Percentiles rank a stretch among this genome's conserved stretches.
Evolutionary conservation across 2,797 vertebrate genomes (phyloP).

Genomic region (Lacerta agilis): DNA sequence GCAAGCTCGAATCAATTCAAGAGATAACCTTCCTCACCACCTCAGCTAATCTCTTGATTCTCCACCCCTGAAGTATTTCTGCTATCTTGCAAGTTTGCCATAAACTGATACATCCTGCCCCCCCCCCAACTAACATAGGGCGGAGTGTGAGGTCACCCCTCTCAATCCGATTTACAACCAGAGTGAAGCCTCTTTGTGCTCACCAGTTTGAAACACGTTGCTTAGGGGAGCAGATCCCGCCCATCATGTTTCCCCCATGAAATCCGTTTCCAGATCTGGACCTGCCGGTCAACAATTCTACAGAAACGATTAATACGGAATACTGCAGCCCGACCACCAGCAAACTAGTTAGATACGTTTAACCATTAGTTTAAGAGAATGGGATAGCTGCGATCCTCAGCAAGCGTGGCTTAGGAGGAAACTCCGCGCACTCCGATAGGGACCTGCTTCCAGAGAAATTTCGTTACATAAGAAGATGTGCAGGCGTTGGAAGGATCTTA

Average conservation of each 20-base stretch:
- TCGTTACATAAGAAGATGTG: neutral
- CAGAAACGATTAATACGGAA: no score
- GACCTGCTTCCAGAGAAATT: neutral
- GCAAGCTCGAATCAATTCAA: no score
- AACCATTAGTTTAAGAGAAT: no score
- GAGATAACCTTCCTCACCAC: no score
- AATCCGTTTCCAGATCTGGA: neutral
- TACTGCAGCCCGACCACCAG: no score
- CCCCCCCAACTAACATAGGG: rapidly evolving
- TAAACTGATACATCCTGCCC: neutral
- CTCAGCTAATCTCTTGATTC: neutral
- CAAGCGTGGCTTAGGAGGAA: neutral
- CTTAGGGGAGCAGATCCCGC: neutral
- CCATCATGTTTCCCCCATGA: no score
- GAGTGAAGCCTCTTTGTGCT: neutral
- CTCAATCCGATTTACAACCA: neutral
- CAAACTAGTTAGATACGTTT: no score
- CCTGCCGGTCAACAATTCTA: no score
- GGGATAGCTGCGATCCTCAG: neutral
- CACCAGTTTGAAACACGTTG: no score
- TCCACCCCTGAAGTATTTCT: neutral
- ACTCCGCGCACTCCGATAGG: neutral
- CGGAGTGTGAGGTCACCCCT: neutral
- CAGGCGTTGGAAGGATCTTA: neutral
- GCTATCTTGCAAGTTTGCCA: neutral